Evolutionary conservation across 2,888 invertebrate genomes (phyloP), one percentile per base, ranked within the genome.

Genomic region (Rapana venosa): DNA sequence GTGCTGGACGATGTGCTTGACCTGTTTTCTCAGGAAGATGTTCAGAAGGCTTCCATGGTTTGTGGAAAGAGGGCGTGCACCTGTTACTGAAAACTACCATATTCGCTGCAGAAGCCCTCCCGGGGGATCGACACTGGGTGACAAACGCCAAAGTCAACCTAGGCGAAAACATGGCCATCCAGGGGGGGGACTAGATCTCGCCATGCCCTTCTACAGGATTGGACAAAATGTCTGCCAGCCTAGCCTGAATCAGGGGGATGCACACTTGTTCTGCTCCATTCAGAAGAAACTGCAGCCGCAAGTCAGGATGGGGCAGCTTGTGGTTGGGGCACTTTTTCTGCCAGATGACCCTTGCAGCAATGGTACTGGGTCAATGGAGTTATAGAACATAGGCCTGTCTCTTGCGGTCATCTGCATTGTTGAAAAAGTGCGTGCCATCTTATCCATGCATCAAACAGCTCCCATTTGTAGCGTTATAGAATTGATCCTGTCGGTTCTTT

Each of bases 291-390:
- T 77, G 74, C 11, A 30, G n/a, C 30, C 74, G 22, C 30, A 6
- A 26, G 15, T 77, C 74, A 0, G 30, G 74, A n/a, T 77, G 74
- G 13, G 74, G n/a, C 13, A 77, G 26, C 26, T n/a, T 77, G 74
- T 77, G 26, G 22, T 77, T n/a, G 5, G 74, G 74, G 26, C 56
- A 90, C 66, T 90, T 92, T 35, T 85, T 36, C 11, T 74, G 58
- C 90, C 91, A 92, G 26, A 92, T 74, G 13, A 91, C 87, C 61
- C 86, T 83, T 22, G 90, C 84, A 26, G 90, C 92, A 81, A 92
- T 91, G 79, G 88, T 93, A 91, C 30, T 94, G 88, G 79, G 87
- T 92, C 92, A 30, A 92, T 22, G n/a, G 88, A 90, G 87, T 92
- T 92, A 79, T 79, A 90, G 66, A 91, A 92, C n/a, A 92, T 70